Evolutionary conservation across 2,113 vertebrate species (phyloP), one percentile per base, ranked within the genome.

Genomic region (Aegotheles bennettii): DNA sequence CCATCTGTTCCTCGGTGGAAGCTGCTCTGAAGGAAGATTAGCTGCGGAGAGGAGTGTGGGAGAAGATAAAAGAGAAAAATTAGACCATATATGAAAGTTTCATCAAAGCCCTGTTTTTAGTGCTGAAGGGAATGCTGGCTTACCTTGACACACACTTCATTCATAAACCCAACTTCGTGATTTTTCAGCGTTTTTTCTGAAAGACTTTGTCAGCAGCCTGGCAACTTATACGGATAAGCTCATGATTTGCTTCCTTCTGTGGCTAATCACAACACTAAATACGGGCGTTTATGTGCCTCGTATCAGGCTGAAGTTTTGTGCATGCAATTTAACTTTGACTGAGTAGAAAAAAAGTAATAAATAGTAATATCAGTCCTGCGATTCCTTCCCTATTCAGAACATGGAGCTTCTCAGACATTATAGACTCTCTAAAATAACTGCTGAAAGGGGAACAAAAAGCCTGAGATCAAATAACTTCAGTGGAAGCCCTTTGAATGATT

Each of bases 31-130:
- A 45, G 38, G 50, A 53, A 79, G 61, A 33, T 15, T 16, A 45
- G 43, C 61, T 57, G 16, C 7, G 29, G 50, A 45, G 75, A 82
- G 35, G 59, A 63, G 42, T 1, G n/a, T 16, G 23, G 91, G 54
- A 51, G 56, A 57, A 95, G 94, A 96, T 94, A 82, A 95, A 96
- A 97, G 92, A 78, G 97, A 96, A 96, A 96, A 95, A 95, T 90
- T 45, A 86, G 96, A 93, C 78, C 35, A 17, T 76, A 91, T 15
- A 83, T 96, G 95, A 95, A 97, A 95, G 40, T 95, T 96, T 92
- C 78, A 95, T 97, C 96, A 96, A 95, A 97, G 89, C 8, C 2
- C 75, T 87, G 89, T 80, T 94, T 64, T 31, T 26, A 47, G 19
- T 73, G 94, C 94, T 54, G 92, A 26, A 5, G 84, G 89, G 74